Percentiles rank a stretch among this genome's conserved stretches.
These are phyloP conservation scores for Chrysodeixis includens DNA, from an alignment of 2,888 invertebrate genomes.

Conservation along the genomic window DNA sequence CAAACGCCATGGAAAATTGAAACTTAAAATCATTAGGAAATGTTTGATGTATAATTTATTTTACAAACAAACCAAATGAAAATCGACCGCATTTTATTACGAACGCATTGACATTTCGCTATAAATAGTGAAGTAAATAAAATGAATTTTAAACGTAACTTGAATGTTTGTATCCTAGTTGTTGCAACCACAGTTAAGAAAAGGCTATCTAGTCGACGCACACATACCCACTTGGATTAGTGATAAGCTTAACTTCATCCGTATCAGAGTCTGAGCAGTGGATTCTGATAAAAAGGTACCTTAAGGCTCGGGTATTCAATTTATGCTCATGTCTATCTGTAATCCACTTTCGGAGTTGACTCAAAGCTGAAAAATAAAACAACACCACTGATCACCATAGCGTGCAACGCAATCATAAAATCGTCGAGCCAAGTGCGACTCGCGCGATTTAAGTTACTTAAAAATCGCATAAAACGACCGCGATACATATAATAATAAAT, in stretches of 20 bases:
- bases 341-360: background rate
- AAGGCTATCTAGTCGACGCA: background rate
- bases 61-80: no score
- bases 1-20: no score
- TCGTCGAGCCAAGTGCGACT: constrained; percentile 13
- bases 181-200: background rate
- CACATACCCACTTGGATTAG: background rate
- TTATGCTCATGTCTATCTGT: background rate
- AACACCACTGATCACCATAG: constrained; percentile 20
- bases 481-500: constrained; percentile 35
- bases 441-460: constrained; percentile 34
- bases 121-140: no score
- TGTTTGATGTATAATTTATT: no score
- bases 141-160: no score
- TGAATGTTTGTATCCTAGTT: background rate
- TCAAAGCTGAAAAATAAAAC: background rate
- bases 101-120: no score
- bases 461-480: constrained; percentile 34
- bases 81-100: no score
- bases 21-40: no score
- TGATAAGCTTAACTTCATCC: constrained; percentile 4
- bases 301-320: background rate
- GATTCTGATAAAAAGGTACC: background rate
- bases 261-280: background rate
- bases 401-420: constrained; percentile 37